Conservation (phyloP, 2,797 vertebrate species). For the Rhinogobio ventralis region DNA sequence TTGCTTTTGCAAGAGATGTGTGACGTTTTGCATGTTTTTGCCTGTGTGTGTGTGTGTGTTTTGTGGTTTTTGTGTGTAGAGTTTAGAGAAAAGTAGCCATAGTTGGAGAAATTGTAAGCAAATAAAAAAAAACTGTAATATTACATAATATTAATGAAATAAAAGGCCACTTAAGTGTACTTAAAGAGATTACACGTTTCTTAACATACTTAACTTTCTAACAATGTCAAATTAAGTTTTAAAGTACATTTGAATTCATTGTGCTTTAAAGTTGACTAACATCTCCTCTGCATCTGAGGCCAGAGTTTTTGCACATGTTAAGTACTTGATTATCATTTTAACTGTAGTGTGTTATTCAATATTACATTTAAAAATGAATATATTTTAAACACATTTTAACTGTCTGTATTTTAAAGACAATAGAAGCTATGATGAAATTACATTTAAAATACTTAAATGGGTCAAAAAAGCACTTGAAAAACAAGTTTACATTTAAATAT, state of each 20-base stretch:
- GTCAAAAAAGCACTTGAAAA: too few species aligned
- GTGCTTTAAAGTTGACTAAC: neutral
- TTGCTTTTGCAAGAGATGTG: too few species aligned
- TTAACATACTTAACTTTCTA: neutral
- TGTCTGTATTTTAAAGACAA: neutral
- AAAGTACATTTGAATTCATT: neutral
- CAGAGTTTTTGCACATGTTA: neutral
- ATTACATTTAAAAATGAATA: neutral
- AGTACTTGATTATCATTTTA: neutral
- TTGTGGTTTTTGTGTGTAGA: neutral
- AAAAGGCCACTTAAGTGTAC: too few species aligned
- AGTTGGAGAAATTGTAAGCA: too few species aligned
- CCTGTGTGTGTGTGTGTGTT: too few species aligned
- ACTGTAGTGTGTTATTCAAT: neutral
- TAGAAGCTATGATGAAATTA: too few species aligned
- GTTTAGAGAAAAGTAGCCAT: too few species aligned
- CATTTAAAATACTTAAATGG: too few species aligned
- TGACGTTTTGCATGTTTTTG: too few species aligned
- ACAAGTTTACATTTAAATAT: neutral
- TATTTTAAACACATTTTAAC: neutral
- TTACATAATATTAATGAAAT: too few species aligned
- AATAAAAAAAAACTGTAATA: too few species aligned
- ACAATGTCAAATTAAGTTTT: too few species aligned
- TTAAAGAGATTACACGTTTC: neutral
- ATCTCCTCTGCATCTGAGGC: neutral